These are phyloP conservation scores for Darevskia mixta DNA, from an alignment of 2,797 vertebrate species.

Conservation along the genomic window DNA sequence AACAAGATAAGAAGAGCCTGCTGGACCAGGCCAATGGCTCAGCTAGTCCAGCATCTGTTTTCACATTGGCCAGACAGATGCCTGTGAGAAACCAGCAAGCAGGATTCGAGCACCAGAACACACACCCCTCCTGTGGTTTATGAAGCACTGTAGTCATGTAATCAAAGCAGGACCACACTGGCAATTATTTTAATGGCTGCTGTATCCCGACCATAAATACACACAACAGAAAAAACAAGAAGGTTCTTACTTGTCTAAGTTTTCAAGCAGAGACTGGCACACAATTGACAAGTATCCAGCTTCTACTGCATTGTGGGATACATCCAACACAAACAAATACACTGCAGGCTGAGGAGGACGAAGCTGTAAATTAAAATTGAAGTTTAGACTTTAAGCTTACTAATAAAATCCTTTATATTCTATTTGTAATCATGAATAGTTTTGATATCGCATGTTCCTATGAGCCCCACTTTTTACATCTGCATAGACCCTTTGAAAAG, in stretches of 20 bases:
- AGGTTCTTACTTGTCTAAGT: conserved; percentile 92
- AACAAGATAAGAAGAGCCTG: no score
- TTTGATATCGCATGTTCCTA: neutral
- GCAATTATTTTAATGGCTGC: neutral
- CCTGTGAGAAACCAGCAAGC: no score
- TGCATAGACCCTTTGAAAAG: neutral
- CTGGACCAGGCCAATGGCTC: no score
- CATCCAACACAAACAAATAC: conserved; percentile 96
- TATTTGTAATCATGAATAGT: neutral
- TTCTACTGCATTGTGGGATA: conserved; percentile 96
- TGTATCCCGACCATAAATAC: neutral
- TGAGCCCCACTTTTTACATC: neutral
- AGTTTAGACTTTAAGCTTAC: neutral
- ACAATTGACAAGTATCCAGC: conserved; percentile 92
- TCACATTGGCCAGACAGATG: no score
- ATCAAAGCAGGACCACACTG: no score
- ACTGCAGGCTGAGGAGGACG: conserved; percentile 96
- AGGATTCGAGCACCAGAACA: no score
- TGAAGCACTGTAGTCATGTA: neutral
- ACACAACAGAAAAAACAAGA: neutral
- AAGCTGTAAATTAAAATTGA: conserved; percentile 81
- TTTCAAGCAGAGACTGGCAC: conserved; percentile 91
- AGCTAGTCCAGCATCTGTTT: no score
- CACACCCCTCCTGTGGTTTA: neutral
- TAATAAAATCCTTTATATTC: neutral